phyloP scores from a whole-genome alignment of 2,113 vertebrate genomes.

The Rhinoderma darwinii region DNA sequence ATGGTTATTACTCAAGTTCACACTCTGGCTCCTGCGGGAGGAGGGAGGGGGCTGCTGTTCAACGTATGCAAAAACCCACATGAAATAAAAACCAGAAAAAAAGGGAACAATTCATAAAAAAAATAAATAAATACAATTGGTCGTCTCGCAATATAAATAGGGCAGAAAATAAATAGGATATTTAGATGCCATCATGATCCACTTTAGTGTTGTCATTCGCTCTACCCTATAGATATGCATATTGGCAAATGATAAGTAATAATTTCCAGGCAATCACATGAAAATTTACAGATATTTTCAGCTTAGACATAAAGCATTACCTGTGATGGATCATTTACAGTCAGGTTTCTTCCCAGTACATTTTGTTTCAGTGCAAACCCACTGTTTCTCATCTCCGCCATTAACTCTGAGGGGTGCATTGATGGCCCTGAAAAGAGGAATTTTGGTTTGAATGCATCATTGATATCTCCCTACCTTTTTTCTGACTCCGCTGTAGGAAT shows the following conservation, averaged over 20 bases:
- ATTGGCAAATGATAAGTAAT: slow-evolving; percentile 81
- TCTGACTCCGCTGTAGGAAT: slow-evolving; percentile 91
- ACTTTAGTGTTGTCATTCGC: slow-evolving; percentile 62
- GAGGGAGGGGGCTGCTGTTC: slow-evolving; percentile 59
- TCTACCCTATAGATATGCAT: slow-evolving; percentile 79
- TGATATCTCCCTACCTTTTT: slow-evolving; percentile 86
- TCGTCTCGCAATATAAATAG: slow-evolving; percentile 55
- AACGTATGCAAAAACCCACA: slow-evolving; percentile 68
- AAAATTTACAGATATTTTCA: slow-evolving; percentile 81
- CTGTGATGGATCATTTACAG: slow-evolving; percentile 95
- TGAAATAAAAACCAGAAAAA: slow-evolving; percentile 63
- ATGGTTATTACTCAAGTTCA: slow-evolving; percentile 55
- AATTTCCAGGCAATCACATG: slow-evolving; percentile 82
- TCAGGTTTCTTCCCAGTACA: slow-evolving; percentile 96
- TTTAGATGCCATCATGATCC: slow-evolving; percentile 63
- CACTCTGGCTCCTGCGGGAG: slow-evolving; percentile 61
- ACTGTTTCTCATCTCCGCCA: slow-evolving; percentile 99
- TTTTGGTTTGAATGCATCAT: slow-evolving; percentile 93
- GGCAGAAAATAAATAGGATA: slow-evolving; percentile 66
- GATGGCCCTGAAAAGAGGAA: slow-evolving; percentile 99
- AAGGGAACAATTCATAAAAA: slow-evolving; percentile 64
- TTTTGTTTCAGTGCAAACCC: slow-evolving; percentile 99
- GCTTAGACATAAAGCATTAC: slow-evolving; percentile 89
- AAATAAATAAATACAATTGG: slow-evolving; percentile 63
- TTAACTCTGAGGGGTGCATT: slow-evolving; percentile 99